Evolutionary conservation across 2,888 invertebrate genomes (phyloP).

Genomic region (Scelioninae gen. 2): DNA sequence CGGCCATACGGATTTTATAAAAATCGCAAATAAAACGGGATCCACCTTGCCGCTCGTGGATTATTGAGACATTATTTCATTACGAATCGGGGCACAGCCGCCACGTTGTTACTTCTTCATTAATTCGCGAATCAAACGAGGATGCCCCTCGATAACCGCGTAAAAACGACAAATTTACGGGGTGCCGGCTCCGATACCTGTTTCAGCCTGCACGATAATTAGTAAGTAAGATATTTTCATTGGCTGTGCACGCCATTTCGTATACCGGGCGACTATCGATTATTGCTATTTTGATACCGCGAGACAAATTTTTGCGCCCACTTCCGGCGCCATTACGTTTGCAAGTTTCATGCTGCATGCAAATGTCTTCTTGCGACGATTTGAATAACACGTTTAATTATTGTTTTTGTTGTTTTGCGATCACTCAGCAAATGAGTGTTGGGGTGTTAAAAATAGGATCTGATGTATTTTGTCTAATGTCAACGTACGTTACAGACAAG

Average conservation of each 20-base stretch:
- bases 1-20: conserved; percentile 39
- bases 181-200: neutral
- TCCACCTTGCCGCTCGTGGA: conserved; percentile 25
- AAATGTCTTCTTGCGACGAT: neutral
- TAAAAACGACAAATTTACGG: conserved; percentile 19
- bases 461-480: too few species aligned
- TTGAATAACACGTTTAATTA: too few species aligned
- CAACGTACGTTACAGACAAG: too few species aligned
- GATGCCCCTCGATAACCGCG: conserved; percentile 3
- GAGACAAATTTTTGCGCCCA: conserved; percentile 1
- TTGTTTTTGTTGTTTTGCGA: too few species aligned
- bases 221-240: neutral
- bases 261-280: neutral
- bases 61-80: conserved; percentile 46
- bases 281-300: neutral
- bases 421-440: too few species aligned
- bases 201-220: neutral
- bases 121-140: conserved; percentile 12
- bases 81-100: conserved; percentile 6
- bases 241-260: conserved; percentile 1
- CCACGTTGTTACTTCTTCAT: conserved; percentile 16
- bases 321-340: conserved; percentile 6
- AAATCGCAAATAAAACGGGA: conserved; percentile 26
- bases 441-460: too few species aligned
- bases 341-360: neutral